Base-by-base conservation (phyloP, 2,797 vertebrate species). In the Emys orbicularis region DNA sequence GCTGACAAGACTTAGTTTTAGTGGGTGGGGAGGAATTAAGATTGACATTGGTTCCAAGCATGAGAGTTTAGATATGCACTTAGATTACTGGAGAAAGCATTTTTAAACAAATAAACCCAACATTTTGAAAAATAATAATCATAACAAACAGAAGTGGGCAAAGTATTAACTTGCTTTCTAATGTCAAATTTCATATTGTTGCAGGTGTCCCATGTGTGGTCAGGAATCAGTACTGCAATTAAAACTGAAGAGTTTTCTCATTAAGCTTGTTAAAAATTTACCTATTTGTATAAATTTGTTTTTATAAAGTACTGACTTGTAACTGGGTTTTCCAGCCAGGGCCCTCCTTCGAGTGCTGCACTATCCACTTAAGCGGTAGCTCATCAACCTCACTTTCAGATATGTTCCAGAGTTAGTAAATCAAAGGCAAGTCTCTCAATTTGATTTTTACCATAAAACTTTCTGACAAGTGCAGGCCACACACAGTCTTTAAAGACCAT, bases 211-310 rank as follows among this genome's bases (percentile, higher is more conserved):
- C 50, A 41, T 44, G 15, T 5, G 23, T 79, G 13, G 25, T 87
- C 10, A 90, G 83, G 12, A 65, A 84, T 2, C 5, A 90, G 76
- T 92, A 6, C 47, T 53, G 25, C 47, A 96, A 95, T 94, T 86
- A 91, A 91, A 77, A 80, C 34, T 92, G 2, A 54, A 50, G 25
- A 23, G 21, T 84, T 81, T 61, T 65, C 90, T 94, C 88, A n/a
- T 91, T 97, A 88, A 92, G 59, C 84, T 94, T 97, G 95, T 95
- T 97, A 97, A 97, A 97, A 96, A 95, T 96, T 95, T 94, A 97
- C 94, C 96, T 96, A 96, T 16, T 92, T 90, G 74, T 68, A 79
- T 16, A 53, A 5, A 86, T 56, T 12, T 41, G 23, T 74, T 74
- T 68, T 74, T 44, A 41, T 23, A 44, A 44, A 74, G 41, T 15